phyloP scores from a whole-genome alignment of 2,797 vertebrate genomes.

The Phoxinus dragarum region DNA sequence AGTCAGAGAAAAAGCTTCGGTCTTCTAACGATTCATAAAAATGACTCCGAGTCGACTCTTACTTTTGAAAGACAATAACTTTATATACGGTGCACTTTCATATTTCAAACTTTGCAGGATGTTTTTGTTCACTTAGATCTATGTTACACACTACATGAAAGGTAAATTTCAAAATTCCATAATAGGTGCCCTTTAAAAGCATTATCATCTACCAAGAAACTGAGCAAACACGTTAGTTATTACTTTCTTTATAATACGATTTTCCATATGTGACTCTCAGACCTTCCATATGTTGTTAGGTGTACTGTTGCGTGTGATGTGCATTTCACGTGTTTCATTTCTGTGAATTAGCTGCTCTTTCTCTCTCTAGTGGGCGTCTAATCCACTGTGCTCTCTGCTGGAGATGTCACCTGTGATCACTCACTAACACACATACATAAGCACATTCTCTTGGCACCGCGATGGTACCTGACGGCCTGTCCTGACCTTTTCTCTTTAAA shows the following conservation, averaged over 20 bases:
- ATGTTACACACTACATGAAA: no score
- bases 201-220: not conserved
- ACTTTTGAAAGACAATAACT: no score
- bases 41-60: no score
- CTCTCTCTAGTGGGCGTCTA: conserved; percentile 23
- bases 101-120: no score
- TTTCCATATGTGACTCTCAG: not conserved
- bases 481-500: conserved; percentile 16
- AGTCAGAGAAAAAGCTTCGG: no score
- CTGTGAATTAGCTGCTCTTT: conserved; percentile 30
- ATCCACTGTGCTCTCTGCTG: conserved; percentile 41
- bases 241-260: not conserved
- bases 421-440: conserved; percentile 5
- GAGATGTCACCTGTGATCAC: conserved; percentile 40
- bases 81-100: no score
- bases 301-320: conserved; percentile 8
- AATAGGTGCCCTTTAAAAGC: no score
- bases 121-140: no score
- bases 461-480: not conserved
- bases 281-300: not conserved
- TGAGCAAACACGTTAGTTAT: not conserved
- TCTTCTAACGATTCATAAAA: no score
- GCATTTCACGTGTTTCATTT: conserved; percentile 22
- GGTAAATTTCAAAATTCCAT: no score
- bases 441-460: conserved; percentile 36